A percentile compares a stretch with the other conserved stretches of the same genome.
Conservation (phyloP, 2,797 vertebrate genomes). For the Phrynocephalus vlangalii region DNA sequence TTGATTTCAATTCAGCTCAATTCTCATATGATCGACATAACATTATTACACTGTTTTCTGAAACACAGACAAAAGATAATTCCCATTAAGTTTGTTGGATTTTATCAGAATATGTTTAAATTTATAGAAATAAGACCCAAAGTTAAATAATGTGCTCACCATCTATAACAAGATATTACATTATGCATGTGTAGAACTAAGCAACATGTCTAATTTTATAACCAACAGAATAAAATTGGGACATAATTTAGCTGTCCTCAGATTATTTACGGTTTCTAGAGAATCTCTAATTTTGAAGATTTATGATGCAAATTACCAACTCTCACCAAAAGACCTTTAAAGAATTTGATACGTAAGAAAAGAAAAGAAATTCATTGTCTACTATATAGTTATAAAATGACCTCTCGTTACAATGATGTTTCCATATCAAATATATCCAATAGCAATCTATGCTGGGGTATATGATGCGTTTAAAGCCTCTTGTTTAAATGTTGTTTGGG, state of each 20-base stretch:
- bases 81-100: not conserved
- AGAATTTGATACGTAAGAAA: constrained; percentile 16
- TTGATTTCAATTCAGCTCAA: not conserved
- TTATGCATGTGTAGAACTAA: not conserved
- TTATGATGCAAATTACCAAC: constrained; percentile 8
- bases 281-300: not conserved
- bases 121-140: not conserved
- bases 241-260: not conserved
- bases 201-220: constrained; percentile 11
- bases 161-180: not conserved
- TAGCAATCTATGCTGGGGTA: constrained; percentile 54
- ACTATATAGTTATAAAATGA: constrained; percentile 30
- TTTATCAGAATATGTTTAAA: not conserved
- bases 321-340: not conserved
- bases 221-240: not conserved
- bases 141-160: not conserved
- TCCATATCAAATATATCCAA: constrained; percentile 48
- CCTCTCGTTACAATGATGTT: constrained; percentile 50
- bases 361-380: not conserved
- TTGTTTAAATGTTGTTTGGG: constrained; percentile 65
- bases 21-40: not conserved
- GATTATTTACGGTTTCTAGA: not conserved
- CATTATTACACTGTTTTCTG: not conserved
- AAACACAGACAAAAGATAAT: not conserved
- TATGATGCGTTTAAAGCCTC: constrained; percentile 45